Conservation (phyloP, 2,113 vertebrate species). For the Oenanthe oenanthe region DNA sequence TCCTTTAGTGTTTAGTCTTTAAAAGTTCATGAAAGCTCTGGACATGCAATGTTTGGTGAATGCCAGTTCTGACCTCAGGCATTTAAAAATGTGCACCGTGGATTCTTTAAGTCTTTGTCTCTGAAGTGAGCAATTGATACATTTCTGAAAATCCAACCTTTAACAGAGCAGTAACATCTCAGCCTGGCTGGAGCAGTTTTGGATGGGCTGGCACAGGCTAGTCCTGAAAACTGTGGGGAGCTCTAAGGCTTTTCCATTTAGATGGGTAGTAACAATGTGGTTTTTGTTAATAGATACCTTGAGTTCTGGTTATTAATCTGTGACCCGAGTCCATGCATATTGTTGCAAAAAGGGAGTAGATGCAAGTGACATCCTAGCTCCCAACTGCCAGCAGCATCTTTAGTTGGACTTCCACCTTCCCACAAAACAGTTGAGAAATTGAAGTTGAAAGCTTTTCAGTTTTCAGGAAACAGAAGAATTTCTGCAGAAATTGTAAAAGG, state of each 20-base stretch:
- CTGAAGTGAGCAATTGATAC: background rate
- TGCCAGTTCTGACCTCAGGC: background rate
- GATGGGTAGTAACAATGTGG: background rate
- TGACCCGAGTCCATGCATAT: background rate
- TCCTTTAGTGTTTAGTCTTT: background rate
- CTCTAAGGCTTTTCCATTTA: background rate
- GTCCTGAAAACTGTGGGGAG: background rate
- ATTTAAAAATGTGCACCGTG: rapidly evolving
- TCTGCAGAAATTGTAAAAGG: background rate
- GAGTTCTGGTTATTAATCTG: background rate
- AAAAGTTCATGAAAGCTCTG: background rate
- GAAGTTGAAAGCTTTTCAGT: background rate
- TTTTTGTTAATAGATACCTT: background rate
- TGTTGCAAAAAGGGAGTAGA: background rate
- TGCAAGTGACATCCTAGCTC: background rate
- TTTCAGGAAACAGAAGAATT: background rate
- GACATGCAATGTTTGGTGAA: background rate
- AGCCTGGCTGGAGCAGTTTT: background rate
- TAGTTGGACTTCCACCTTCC: background rate
- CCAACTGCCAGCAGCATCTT: background rate
- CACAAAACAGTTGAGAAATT: background rate
- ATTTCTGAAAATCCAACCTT: background rate
- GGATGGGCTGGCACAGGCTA: rapidly evolving
- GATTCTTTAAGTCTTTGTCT: background rate
- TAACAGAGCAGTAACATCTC: background rate